Base-by-base conservation (phyloP, 2,888 invertebrate genomes). In the Cheilosia vernalis region DNA sequence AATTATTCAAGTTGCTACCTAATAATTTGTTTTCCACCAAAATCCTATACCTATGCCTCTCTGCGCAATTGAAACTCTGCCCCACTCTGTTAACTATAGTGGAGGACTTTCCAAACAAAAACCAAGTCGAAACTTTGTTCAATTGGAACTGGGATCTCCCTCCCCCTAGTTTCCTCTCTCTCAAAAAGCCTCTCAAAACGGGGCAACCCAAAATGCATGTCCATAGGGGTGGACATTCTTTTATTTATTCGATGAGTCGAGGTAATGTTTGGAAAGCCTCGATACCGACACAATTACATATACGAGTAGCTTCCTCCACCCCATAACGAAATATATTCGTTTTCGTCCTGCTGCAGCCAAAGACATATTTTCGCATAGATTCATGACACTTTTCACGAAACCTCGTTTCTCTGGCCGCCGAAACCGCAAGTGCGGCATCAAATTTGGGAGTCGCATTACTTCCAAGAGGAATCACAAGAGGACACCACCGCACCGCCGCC, bases 371-470 rank as follows among this genome's bases (percentile, higher is more conserved):
- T 69, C 66, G 61, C 70, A 77, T 49, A 37, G 77, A 64, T 60
- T 74, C 47, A 17, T 58, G 58, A 40, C 61, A 53, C 49, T 56
- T 33, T 24, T 24, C 58, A 49, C 58, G 21, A 30, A 24, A 49
- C 21, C 73, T 53, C 7, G 30, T 13, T 27, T 47, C 9, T 37
- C 17, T 58, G 27, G 42, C 83, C 83, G 73, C 78, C 63, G 17
- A 55, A 49, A 56, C 72, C 60, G 13, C 40, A 73, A 83, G 49
- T 78, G 83, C 51, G 77, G 83, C 30, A 2, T 30, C 30, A 30
- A 83, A 67, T 67, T 63, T 42, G 53, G 49, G 15, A 78, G 30
- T 72, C 66, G 51, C 63, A 79, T 78, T 74, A 73, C 79, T 74
- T 74, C 2, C 58, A 56, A 56, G 60, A 61, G 60, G 44, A 30